Evolutionary conservation across 2,888 invertebrate species (phyloP).

Genomic region (Sipha maydis): DNA sequence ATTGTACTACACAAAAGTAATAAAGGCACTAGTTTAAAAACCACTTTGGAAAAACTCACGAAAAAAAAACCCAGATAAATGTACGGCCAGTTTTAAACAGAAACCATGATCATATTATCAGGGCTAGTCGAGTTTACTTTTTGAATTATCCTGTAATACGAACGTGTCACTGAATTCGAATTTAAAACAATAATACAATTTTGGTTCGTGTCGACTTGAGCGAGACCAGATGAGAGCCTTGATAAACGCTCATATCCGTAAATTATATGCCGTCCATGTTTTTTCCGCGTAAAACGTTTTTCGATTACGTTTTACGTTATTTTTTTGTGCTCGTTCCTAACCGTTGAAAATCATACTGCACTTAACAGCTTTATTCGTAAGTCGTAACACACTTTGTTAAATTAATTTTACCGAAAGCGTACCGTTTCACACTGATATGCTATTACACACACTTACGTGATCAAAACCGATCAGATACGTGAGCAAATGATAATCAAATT

Average conservation of each 20-base stretch:
- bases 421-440: neutral
- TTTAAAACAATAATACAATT: neutral
- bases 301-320: neutral
- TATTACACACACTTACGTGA: neutral
- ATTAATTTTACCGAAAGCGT: neutral
- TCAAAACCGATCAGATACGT: neutral
- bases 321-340: neutral
- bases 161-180: neutral
- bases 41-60: too few species aligned
- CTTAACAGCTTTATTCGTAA: neutral
- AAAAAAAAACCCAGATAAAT: neutral
- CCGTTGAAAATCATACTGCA: neutral
- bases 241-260: neutral
- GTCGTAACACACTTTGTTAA: constrained; percentile 9
- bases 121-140: too few species aligned
- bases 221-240: neutral
- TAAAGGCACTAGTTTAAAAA: neutral
- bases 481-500: neutral
- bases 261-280: neutral
- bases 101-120: too few species aligned
- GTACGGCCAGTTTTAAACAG: neutral
- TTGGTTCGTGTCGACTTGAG: neutral
- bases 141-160: too few species aligned
- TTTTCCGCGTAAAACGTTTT: neutral
- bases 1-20: neutral